Evolutionary conservation across 1,140 invertebrate genomes (phyloP), one percentile per base, ranked within the genome.

Genomic region (Agraylea sexmaculata): DNA sequence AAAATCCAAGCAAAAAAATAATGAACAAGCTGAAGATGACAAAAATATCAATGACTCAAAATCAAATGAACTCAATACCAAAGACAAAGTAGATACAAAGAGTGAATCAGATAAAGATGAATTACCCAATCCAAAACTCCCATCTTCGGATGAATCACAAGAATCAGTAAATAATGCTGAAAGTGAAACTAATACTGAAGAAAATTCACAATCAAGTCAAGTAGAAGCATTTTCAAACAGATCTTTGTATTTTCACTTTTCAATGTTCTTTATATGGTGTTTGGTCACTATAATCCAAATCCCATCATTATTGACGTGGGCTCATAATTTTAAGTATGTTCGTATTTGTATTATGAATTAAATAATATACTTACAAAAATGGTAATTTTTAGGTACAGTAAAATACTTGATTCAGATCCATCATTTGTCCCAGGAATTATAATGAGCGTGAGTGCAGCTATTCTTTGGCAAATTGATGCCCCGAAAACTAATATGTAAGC

Each of bases 281-380:
- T 43, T 64, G 31, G 60, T 73, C 2, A 60, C 73, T 4, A 40
- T 68, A 12, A 53, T 75, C 2, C 75, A 71, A 55, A 46, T 69
- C 4, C 73, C 74, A 2, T 59, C 66, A 15, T 54, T 70, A 10
- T 46, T 78, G 21, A 75, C 73, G 4, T 77, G 75, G 75, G 68
- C 74, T 1, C 66, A 69, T 42, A 74, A 73, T 57, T 75, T 70
- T 39, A 69, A 69, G 74, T 76, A 60, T 64, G 66, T 65, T 15
- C 21, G 19, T 41, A 40, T 40, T 8, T 42, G 12, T 33, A 32
- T 40, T 43, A 30, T 37, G 12, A 1, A 10, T 29, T 11, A 7
- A 33, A 38, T 29, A 40, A 12, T 18, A 34, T 34, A 40, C 29
- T n/a, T 25, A n/a, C 12, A 19, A 25, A 15, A 12, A 39, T 30